Evolutionary conservation across 2,797 vertebrate genomes (phyloP).

Genomic region (Toxotes lorentzi): DNA sequence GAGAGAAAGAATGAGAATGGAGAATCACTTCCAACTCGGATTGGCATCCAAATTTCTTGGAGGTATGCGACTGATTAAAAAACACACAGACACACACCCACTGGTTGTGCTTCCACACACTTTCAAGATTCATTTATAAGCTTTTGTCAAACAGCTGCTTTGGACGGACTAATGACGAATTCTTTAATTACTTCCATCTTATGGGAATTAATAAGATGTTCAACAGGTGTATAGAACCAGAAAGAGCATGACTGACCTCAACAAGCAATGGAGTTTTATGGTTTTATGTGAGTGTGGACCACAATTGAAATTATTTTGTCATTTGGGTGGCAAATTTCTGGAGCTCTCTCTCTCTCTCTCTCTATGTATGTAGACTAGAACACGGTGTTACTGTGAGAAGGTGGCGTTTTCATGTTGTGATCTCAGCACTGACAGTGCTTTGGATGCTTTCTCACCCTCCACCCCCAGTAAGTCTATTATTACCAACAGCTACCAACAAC

Average conservation of each 20-base stretch:
- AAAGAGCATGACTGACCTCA: slow-evolving; percentile 6
- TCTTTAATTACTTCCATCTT: not conserved
- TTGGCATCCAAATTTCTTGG: slow-evolving; percentile 36
- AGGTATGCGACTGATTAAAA: slow-evolving; percentile 37
- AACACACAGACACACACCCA: slow-evolving; percentile 6
- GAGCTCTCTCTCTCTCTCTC: not conserved
- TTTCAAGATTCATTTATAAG: slow-evolving; percentile 1
- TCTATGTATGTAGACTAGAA: slow-evolving; percentile 18
- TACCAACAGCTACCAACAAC: slow-evolving; percentile 43
- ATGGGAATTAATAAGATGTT: not conserved
- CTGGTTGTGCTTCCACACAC: not conserved
- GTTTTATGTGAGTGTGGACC: slow-evolving; percentile 23
- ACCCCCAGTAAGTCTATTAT: slow-evolving; percentile 54
- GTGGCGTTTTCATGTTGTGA: slow-evolving; percentile 42
- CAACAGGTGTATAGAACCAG: slow-evolving; percentile 10
- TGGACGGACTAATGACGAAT: not conserved
- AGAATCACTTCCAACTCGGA: slow-evolving; percentile 27
- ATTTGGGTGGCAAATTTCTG: not conserved
- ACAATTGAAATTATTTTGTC: slow-evolving; percentile 6
- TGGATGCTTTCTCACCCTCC: slow-evolving; percentile 48
- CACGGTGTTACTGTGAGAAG: slow-evolving; percentile 29
- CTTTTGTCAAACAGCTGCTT: slow-evolving; percentile 4
- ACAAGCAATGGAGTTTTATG: not conserved
- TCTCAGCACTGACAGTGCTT: slow-evolving; percentile 13
- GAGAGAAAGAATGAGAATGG: not conserved